A percentile compares a stretch with the other conserved stretches of the same genome.
Evolutionary conservation across 2,888 invertebrate genomes (phyloP).

Genomic region (Drosophila limbata): DNA sequence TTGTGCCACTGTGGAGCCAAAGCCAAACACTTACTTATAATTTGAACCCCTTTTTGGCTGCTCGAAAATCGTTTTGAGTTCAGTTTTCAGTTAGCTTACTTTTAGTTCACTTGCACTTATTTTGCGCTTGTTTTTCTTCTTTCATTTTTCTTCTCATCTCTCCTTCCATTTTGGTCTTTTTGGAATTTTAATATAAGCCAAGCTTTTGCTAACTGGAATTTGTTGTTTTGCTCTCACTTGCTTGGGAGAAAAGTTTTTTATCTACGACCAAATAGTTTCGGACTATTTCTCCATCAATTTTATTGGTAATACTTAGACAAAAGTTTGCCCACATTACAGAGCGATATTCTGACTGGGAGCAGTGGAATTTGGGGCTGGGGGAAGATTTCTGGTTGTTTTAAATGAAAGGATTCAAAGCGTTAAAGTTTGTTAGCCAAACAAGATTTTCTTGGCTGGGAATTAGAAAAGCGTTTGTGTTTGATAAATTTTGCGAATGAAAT

Average conservation of each 20-base stretch:
- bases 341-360: constrained; percentile 30
- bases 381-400: constrained; percentile 50
- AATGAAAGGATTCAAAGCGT: constrained; percentile 74
- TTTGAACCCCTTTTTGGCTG: constrained; percentile 55
- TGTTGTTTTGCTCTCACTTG: constrained; percentile 31
- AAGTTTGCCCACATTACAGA: constrained; percentile 70
- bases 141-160: constrained; percentile 7
- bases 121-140: constrained; percentile 27
- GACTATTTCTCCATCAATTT: constrained; percentile 81
- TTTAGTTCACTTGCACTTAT: constrained; percentile 64
- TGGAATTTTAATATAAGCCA: constrained; percentile 76
- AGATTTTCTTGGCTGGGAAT: constrained; percentile 48
- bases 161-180: constrained; percentile 20
- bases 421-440: constrained; percentile 64
- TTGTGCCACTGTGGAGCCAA: constrained; percentile 28
- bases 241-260: constrained; percentile 63
- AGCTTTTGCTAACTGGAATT: constrained; percentile 58
- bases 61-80: constrained; percentile 61
- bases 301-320: constrained; percentile 80
- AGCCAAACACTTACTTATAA: constrained; percentile 61
- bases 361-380: neutral
- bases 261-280: constrained; percentile 79
- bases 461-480: constrained; percentile 61
- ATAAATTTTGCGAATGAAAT: constrained; percentile 51
- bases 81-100: constrained; percentile 63